A percentile compares a stretch with the other conserved stretches of the same genome.
These are phyloP conservation scores for Leptestheria dahalacensis DNA, from an alignment of 1,140 invertebrate species.

Conservation along the genomic window DNA sequence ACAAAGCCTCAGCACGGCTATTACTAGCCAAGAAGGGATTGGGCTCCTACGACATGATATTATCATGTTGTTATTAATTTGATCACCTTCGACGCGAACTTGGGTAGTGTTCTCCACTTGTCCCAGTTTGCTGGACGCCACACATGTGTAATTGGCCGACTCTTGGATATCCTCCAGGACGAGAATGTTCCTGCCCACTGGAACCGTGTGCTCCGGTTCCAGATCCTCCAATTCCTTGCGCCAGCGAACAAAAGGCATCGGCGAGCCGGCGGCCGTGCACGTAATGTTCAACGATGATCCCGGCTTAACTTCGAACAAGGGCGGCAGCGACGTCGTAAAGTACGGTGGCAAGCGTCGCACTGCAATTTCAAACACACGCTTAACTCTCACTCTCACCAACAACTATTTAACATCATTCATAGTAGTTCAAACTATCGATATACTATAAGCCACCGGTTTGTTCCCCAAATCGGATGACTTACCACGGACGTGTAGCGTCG, in stretches of 20 bases:
- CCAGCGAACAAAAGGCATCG: slow-evolving; percentile 96
- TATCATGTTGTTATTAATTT: not conserved
- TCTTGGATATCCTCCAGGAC: slow-evolving; percentile 70
- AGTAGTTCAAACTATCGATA: no score
- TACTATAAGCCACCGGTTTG: not conserved
- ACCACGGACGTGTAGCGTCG: slow-evolving; percentile 87
- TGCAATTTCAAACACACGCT: slow-evolving; percentile 30
- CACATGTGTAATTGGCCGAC: slow-evolving; percentile 91
- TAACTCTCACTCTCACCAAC: not conserved
- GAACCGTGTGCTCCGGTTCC: slow-evolving; percentile 69
- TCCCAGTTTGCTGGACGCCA: slow-evolving; percentile 83
- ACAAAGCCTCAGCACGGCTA: not conserved
- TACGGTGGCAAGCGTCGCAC: slow-evolving; percentile 83
- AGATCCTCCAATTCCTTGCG: slow-evolving; percentile 65
- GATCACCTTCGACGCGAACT: slow-evolving; percentile 89
- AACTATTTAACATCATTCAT: no score
- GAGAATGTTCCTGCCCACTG: slow-evolving; percentile 71
- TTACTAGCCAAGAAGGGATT: not conserved
- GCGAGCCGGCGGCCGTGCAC: slow-evolving; percentile 90
- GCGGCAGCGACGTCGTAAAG: slow-evolving; percentile 78
- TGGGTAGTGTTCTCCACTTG: slow-evolving; percentile 69
- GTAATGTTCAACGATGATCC: slow-evolving; percentile 80
- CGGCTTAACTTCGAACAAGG: slow-evolving; percentile 70
- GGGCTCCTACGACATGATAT: not conserved
- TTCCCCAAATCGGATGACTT: slow-evolving; percentile 24